Base-by-base conservation (phyloP, 2,113 vertebrate genomes). In the Callocephalon fimbriatum region DNA sequence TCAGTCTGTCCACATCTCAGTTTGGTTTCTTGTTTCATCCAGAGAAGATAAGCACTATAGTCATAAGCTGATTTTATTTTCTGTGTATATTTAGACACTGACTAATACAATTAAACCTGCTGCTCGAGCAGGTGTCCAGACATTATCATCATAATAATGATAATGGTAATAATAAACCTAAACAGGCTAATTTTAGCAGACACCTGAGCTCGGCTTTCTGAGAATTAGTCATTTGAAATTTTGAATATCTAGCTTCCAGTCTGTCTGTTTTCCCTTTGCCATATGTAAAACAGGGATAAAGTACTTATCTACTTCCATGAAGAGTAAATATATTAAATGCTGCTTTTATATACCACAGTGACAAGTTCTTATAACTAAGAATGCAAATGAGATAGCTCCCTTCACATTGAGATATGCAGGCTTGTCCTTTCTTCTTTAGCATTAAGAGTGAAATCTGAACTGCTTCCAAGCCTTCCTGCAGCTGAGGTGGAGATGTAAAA, bases 51-150 rank as follows among this genome's bases (percentile, higher is more conserved):
- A 95, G 26, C n/a, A 56, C 23, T 81, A 4, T 27, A 67, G 68
- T 80, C 68, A 91, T 73, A 83, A 81, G 80, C 21, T 44, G 29
- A 35, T 86, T 79, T 91, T 93, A 18, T 77, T 84, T 84, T 38
- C 73, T 68, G 29, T 83, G 27, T 77, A 22, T 93, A 93, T 96
- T 95, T 96, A 86, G 68, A 87, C 42, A 92, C 32, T n/a, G 63
- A 50, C 76, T 94, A 94, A 96, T 37, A 61, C 20, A 88, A 91
- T 94, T 95, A 81, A 94, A 84, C 68, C 86, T 81, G 68, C 73
- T 94, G 56, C 56, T 91, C 59, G 44, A 96, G 76, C 91, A 94
- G 89, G 56, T 97, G 95, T 89, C 94, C 95, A 63, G 70, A 68
- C 56, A 75, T 94, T 93, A 81, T 81, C 54, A 94, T 84, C 17